These are phyloP conservation scores for Pipistrellus kuhlii DNA, from an alignment of 2,797 vertebrate genomes.

Conservation along the genomic window DNA sequence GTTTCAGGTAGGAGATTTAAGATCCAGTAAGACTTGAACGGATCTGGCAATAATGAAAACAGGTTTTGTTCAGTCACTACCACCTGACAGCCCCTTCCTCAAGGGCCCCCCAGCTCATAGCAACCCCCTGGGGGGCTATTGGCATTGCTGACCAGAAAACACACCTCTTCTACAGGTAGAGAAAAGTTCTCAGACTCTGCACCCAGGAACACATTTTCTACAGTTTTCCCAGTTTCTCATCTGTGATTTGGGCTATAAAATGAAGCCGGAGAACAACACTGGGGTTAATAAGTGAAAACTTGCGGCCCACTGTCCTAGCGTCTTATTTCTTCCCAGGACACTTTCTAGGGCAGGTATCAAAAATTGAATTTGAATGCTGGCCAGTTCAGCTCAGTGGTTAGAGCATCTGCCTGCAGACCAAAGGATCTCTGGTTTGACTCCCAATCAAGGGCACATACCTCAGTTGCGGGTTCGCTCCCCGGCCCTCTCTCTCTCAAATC, in stretches of 20 bases:
- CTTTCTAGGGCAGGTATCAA: not conserved
- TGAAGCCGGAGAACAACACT: not conserved
- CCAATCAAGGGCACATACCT: too few species aligned
- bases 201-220: not conserved
- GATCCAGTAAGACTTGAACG: not conserved
- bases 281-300: not conserved
- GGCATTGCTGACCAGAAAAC: conserved; percentile 17
- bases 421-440: too few species aligned
- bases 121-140: not conserved
- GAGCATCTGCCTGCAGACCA: too few species aligned
- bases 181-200: not conserved
- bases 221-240: not conserved
- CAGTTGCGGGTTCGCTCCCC: not conserved
- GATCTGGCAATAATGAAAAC: conserved; percentile 1
- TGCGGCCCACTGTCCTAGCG: not conserved
- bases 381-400: not conserved
- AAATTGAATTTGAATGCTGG: not conserved
- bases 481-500: not conserved
- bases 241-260: not conserved
- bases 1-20: conserved; percentile 10
- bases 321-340: not conserved
- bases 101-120: not conserved
- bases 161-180: not conserved
- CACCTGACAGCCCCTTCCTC: not conserved
- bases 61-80: not conserved